Percentiles rank a stretch among this genome's conserved stretches.
Evolutionary conservation across 2,888 invertebrate genomes (phyloP).

Genomic region (Crossocerus cetratus): DNA sequence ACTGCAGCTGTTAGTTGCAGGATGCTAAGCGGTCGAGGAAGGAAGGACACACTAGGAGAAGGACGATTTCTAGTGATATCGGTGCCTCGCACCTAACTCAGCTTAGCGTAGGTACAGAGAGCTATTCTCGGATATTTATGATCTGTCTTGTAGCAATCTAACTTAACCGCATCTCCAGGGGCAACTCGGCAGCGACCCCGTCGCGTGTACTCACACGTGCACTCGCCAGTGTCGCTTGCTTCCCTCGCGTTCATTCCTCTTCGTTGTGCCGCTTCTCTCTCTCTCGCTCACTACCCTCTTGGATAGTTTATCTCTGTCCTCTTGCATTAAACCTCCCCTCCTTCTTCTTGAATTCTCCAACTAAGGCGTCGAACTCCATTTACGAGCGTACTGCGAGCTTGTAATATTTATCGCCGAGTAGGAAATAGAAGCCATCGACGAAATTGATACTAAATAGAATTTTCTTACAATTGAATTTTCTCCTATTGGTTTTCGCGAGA

Average conservation of each 20-base stretch:
- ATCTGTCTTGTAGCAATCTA: conserved; percentile 62
- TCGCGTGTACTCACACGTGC: conserved; percentile 8
- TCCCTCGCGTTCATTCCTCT: background rate
- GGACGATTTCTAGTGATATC: conserved; percentile 12
- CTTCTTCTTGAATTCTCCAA: background rate
- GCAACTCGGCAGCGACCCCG: conserved; percentile 24
- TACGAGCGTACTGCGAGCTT: too few species aligned
- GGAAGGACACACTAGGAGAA: background rate
- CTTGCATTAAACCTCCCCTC: background rate
- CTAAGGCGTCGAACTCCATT: too few species aligned
- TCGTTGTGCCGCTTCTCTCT: background rate
- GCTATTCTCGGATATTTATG: conserved; percentile 57
- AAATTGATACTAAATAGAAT: too few species aligned
- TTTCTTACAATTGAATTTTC: too few species aligned
- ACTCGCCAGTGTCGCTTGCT: background rate
- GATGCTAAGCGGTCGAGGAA: background rate
- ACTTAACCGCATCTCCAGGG: conserved; percentile 50
- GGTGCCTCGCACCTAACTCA: conserved; percentile 4
- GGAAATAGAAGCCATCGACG: too few species aligned
- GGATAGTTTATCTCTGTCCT: background rate
- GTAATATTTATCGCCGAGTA: too few species aligned
- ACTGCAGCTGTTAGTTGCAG: conserved; percentile 19
- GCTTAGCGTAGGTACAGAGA: conserved; percentile 4
- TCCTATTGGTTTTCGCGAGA: too few species aligned
- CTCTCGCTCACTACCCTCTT: background rate